Conservation (phyloP, 1,140 invertebrate species). For the Stratiolaelaps scimitus region DNA sequence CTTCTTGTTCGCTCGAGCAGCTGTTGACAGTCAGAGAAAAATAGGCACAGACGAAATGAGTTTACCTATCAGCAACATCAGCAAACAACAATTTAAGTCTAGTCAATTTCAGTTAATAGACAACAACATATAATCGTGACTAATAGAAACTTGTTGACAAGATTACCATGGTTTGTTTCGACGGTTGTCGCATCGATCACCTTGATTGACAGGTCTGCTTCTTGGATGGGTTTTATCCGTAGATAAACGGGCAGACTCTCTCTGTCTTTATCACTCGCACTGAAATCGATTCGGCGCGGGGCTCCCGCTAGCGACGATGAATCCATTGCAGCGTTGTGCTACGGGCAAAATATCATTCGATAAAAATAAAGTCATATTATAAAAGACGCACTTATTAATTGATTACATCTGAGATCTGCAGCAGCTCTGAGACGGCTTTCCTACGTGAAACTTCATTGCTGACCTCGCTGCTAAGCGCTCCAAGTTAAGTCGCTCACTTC, state of each 20-base stretch:
- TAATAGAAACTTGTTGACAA: neutral
- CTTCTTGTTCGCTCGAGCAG: neutral
- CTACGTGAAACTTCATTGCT: too few species aligned
- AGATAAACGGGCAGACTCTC: conserved; percentile 8
- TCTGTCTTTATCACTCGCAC: neutral
- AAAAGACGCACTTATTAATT: too few species aligned
- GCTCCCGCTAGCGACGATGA: neutral
- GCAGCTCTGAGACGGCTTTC: too few species aligned
- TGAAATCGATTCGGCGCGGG: conserved; percentile 18
- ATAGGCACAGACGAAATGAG: neutral
- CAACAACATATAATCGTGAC: neutral
- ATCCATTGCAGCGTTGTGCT: too few species aligned
- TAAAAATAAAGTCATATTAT: too few species aligned
- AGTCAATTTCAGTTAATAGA: neutral
- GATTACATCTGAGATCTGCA: too few species aligned
- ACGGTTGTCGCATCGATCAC: conserved; percentile 4
- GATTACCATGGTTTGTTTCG: conserved; percentile 18
- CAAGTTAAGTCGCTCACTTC: too few species aligned
- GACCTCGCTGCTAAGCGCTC: too few species aligned
- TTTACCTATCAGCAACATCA: too few species aligned
- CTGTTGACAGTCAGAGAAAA: neutral
- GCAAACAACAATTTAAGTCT: too few species aligned
- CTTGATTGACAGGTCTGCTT: conserved; percentile 12
- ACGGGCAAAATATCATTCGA: too few species aligned
- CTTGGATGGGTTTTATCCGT: conserved; percentile 6